Conservation (phyloP, 1,140 invertebrate genomes). For the Lordiphosa mommai region DNA sequence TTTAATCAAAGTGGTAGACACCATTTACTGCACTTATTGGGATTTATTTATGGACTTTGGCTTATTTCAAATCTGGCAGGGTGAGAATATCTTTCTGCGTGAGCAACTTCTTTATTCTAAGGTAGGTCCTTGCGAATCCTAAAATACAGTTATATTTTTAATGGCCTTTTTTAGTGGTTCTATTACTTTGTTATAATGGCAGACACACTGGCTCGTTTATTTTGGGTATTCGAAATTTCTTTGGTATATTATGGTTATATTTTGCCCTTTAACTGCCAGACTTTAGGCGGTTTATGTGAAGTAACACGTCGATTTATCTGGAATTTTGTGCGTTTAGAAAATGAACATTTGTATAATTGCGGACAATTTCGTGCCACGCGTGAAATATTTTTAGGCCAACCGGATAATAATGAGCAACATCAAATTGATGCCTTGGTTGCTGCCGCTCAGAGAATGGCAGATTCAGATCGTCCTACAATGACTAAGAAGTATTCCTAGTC, state of each 20-base stretch:
- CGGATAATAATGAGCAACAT: neutral
- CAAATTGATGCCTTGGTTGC: neutral
- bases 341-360: constrained; percentile 42
- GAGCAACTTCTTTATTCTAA: constrained; percentile 87
- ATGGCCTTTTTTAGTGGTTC: constrained; percentile 82
- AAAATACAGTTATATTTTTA: neutral
- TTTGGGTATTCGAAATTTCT: constrained; percentile 85
- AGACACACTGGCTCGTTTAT: constrained; percentile 94
- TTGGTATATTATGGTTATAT: neutral
- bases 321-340: constrained; percentile 46
- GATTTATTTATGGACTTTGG: constrained; percentile 99
- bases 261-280: neutral
- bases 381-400: constrained; percentile 8
- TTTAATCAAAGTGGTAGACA: constrained; percentile 86
- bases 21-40: constrained; percentile 92
- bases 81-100: constrained; percentile 87
- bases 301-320: constrained; percentile 49
- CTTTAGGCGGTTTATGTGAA: neutral
- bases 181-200: constrained; percentile 99
- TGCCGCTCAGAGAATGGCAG: too few relatives aligned
- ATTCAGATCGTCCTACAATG: neutral
- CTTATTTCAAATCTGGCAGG: constrained; percentile 89
- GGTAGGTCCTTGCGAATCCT: constrained; percentile 5
- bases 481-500: neutral
- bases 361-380: constrained; percentile 34